phyloP scores from a whole-genome alignment of 2,113 vertebrate species.

The Sprattus sprattus region DNA sequence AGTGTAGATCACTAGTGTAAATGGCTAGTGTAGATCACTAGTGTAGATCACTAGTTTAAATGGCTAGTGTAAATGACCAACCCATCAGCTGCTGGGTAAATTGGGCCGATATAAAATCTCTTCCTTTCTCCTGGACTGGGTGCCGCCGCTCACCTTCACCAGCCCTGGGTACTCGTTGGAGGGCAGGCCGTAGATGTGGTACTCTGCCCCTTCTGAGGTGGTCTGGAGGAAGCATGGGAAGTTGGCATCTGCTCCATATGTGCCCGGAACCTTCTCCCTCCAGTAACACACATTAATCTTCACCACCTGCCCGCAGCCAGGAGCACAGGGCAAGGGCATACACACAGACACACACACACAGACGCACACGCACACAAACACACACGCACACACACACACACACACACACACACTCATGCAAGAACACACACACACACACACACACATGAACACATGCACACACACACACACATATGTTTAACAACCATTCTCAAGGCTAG shows the following conservation, averaged over 20 bases:
- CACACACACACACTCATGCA: background rate
- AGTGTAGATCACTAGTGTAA: no score
- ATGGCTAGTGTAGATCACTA: no score
- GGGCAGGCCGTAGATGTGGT: conserved; percentile 70
- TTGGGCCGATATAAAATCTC: no score
- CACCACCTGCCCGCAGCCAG: conserved; percentile 60
- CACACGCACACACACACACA: background rate
- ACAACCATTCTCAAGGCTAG: background rate
- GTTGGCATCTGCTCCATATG: background rate
- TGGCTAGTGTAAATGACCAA: background rate
- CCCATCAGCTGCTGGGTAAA: background rate
- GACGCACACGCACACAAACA: background rate
- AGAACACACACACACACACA: background rate
- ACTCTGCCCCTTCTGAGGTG: conserved; percentile 40
- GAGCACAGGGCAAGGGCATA: conserved; percentile 53
- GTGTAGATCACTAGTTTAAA: no score
- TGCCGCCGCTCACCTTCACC: conserved; percentile 60
- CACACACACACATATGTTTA: background rate
- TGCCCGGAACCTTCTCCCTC: conserved; percentile 65
- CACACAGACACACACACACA: conserved; percentile 22
- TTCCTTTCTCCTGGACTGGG: no score
- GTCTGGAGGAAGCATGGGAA: conserved; percentile 65
- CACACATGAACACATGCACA: background rate
- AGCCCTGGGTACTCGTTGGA: conserved; percentile 72
- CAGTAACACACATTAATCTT: conserved; percentile 77